Percentiles rank a stretch among this genome's conserved stretches.
phyloP scores from a whole-genome alignment of 2,888 invertebrate species.

The Nowickia ferox region DNA sequence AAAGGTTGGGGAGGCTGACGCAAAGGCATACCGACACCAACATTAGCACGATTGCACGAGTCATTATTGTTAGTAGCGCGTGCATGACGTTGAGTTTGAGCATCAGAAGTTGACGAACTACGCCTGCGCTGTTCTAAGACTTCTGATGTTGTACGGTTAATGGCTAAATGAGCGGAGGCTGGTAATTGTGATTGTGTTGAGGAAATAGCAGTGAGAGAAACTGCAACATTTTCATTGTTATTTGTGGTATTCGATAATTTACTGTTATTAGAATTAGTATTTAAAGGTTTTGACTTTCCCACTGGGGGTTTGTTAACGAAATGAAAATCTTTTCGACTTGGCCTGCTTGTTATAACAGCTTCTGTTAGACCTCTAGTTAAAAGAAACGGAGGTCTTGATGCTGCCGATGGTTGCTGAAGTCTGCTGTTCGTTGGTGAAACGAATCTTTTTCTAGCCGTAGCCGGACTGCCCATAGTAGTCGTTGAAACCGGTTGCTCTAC shows the following conservation, averaged over 20 bases:
- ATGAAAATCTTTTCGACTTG: conserved; percentile 81
- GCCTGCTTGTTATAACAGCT: conserved; percentile 81
- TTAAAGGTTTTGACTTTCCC: conserved; percentile 61
- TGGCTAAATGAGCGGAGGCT: conserved; percentile 64
- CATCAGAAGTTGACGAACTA: conserved; percentile 82
- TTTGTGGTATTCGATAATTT: conserved; percentile 74
- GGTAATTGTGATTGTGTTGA: conserved; percentile 45
- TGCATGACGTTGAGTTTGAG: conserved; percentile 76
- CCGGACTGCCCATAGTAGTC: conserved; percentile 70
- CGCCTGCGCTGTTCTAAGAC: conserved; percentile 81
- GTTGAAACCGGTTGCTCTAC: conserved; percentile 41
- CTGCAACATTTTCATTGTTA: conserved; percentile 76
- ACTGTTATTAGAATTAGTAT: conserved; percentile 64
- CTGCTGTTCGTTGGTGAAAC: conserved; percentile 65
- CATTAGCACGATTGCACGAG: conserved; percentile 74
- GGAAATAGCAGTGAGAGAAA: conserved; percentile 18
- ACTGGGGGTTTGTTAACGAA: conserved; percentile 74
- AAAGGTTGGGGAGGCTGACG: conserved; percentile 84
- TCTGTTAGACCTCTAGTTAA: conserved; percentile 81
- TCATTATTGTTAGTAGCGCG: conserved; percentile 81
- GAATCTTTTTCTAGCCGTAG: conserved; percentile 67
- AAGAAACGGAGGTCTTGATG: conserved; percentile 75
- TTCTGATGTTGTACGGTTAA: conserved; percentile 76
- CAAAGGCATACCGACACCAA: conserved; percentile 76
- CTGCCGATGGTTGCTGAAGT: conserved; percentile 66